These are phyloP conservation scores for Pipa parva DNA, from an alignment of 2,113 vertebrate genomes.

Conservation along the genomic window DNA sequence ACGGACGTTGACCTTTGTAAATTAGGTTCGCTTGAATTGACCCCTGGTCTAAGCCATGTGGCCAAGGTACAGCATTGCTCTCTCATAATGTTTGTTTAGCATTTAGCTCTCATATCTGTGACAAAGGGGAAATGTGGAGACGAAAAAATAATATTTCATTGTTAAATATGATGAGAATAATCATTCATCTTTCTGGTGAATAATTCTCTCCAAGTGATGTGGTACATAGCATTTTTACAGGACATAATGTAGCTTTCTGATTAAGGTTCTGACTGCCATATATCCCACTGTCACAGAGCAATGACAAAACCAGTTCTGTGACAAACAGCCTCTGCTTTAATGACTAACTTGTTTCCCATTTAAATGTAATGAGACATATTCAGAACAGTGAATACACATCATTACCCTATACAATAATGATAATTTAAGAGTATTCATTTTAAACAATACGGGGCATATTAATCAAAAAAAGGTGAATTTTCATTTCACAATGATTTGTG, in stretches of 20 bases:
- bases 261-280: conserved; percentile 16
- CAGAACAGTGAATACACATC: too few species aligned
- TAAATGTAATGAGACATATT: too few species aligned
- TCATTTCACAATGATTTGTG: too few species aligned
- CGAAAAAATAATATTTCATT: neutral
- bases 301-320: conserved; percentile 10
- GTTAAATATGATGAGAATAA: neutral
- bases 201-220: neutral
- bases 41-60: conserved; percentile 10
- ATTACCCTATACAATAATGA: too few species aligned
- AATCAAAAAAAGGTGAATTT: too few species aligned
- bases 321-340: conserved; percentile 5
- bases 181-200: neutral
- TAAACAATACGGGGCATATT: too few species aligned
- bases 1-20: conserved; percentile 33
- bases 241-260: conserved; percentile 11
- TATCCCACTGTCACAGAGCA: neutral
- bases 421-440: too few species aligned
- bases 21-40: conserved; percentile 39
- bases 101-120: neutral
- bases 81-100: conserved; percentile 10
- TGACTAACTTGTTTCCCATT: neutral
- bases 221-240: neutral
- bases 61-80: neutral
- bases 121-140: neutral